Evolutionary conservation across 2,797 vertebrate genomes (phyloP).

Genomic region (Macroramphosus scolopax): DNA sequence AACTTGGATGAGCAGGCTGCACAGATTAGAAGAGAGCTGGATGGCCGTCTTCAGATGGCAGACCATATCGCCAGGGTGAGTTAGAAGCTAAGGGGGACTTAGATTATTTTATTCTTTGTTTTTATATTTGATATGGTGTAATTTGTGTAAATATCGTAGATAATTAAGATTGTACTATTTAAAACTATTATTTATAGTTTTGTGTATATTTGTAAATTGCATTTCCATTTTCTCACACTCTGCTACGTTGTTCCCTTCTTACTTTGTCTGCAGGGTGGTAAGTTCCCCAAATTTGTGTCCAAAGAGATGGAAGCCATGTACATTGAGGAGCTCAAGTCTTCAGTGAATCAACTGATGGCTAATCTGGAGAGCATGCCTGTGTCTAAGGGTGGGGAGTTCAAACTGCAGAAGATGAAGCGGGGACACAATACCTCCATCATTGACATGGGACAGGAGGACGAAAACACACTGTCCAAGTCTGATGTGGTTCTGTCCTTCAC

Average conservation of each 20-base stretch:
- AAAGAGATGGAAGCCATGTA: slow-evolving; percentile 99
- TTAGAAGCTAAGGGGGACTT: slow-evolving; percentile 44
- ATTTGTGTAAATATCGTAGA: slow-evolving; percentile 30
- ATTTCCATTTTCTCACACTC: too few relatives aligned
- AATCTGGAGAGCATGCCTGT: slow-evolving; percentile 99
- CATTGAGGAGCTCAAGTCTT: slow-evolving; percentile 96
- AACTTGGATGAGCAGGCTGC: slow-evolving; percentile 98
- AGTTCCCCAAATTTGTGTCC: slow-evolving; percentile 97
- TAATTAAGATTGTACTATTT: too few relatives aligned
- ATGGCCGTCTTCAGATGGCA: slow-evolving; percentile 98
- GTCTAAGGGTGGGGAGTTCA: slow-evolving; percentile 98
- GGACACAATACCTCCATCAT: slow-evolving; percentile 99
- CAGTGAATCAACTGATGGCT: slow-evolving; percentile 97
- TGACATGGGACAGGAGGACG: slow-evolving; percentile 98
- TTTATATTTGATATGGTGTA: slow-evolving; percentile 47
- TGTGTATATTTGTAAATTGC: too few relatives aligned
- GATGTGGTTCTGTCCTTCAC: slow-evolving; percentile 96
- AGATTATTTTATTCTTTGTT: slow-evolving; percentile 45
- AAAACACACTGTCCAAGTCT: slow-evolving; percentile 99
- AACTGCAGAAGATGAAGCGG: slow-evolving; percentile 95
- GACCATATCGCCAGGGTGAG: slow-evolving; percentile 99
- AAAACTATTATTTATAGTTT: too few relatives aligned
- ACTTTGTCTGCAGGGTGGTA: slow-evolving; percentile 84
- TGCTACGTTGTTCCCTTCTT: neutral
- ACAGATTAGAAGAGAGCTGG: slow-evolving; percentile 95